phyloP scores from a whole-genome alignment of 2,888 invertebrate species.

The Entomobrya multifasciata region DNA sequence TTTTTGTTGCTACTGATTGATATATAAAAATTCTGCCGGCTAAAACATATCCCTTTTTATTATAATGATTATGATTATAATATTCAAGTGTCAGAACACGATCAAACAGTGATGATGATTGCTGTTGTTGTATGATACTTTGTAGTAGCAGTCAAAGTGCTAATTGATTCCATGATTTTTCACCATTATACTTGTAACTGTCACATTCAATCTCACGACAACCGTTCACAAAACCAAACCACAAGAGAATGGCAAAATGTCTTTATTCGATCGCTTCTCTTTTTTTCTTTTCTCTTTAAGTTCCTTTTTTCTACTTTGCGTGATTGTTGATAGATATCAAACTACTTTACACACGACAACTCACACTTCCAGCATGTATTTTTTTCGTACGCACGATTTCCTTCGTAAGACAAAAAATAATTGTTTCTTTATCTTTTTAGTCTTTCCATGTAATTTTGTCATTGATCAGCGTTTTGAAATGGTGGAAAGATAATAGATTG shows the following conservation, averaged over 20 bases:
- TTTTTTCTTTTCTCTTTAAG: too few relatives aligned
- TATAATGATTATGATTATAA: slow-evolving; percentile 34
- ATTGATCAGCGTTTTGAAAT: neutral
- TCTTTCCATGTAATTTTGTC: neutral
- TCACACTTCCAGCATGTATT: slow-evolving; percentile 46
- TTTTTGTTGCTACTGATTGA: slow-evolving; percentile 9
- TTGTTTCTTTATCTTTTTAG: slow-evolving; percentile 51
- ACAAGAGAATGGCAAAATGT: slow-evolving; percentile 55
- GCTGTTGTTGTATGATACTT: neutral
- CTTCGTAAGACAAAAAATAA: neutral
- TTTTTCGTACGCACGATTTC: slow-evolving; percentile 46
- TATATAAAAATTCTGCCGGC: slow-evolving; percentile 19
- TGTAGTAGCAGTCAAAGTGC: slow-evolving; percentile 27
- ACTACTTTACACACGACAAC: slow-evolving; percentile 53
- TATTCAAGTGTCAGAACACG: slow-evolving; percentile 53
- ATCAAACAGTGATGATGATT: slow-evolving; percentile 6
- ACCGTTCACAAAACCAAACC: slow-evolving; percentile 46
- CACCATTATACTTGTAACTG: slow-evolving; percentile 61
- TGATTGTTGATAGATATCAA: slow-evolving; percentile 57
- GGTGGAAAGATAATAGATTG: neutral
- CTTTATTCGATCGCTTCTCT: slow-evolving; percentile 39
- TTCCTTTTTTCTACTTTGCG: slow-evolving; percentile 46
- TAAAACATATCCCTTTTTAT: slow-evolving; percentile 3
- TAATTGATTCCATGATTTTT: slow-evolving; percentile 67
- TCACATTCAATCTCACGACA: slow-evolving; percentile 63